These are phyloP conservation scores for Corydoras sp. DNA, from an alignment of 2,113 vertebrate species.

Conservation along the genomic window DNA sequence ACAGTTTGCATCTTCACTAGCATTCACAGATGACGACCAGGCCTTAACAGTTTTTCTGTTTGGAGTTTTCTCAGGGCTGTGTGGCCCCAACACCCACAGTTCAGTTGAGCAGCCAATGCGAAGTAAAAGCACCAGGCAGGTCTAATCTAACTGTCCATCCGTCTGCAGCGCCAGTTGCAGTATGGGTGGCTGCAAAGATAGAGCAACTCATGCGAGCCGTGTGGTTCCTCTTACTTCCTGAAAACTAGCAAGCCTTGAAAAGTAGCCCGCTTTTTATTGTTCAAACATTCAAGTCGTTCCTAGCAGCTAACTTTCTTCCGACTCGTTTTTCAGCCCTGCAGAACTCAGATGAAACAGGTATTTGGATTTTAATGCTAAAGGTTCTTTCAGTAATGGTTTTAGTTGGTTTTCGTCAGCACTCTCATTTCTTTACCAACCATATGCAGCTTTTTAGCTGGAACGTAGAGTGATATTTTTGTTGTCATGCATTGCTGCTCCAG, in stretches of 20 bases:
- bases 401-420: background rate
- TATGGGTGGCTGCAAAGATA: conserved; percentile 67
- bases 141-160: conserved; percentile 67
- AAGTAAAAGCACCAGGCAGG: conserved; percentile 23
- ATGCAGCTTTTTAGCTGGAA: conserved; percentile 5
- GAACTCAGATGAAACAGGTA: conserved; percentile 37
- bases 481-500: too few relatives aligned
- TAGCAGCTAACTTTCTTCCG: conserved; percentile 20
- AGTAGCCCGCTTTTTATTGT: conserved; percentile 35
- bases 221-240: conserved; percentile 68
- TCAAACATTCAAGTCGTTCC: conserved; percentile 29
- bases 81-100: background rate
- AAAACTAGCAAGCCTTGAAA: conserved; percentile 56
- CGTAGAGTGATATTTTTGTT: too few relatives aligned
- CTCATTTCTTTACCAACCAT: background rate
- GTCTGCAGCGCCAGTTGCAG: conserved; percentile 55
- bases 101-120: conserved; percentile 4
- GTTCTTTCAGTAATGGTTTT: too few relatives aligned
- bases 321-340: conserved; percentile 11
- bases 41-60: too few relatives aligned
- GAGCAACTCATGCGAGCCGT: conserved; percentile 66
- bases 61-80: too few relatives aligned
- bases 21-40: too few relatives aligned
- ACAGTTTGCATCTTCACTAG: too few relatives aligned
- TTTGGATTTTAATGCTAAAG: conserved; percentile 10